Evolutionary conservation across 2,888 invertebrate genomes (phyloP).

Genomic region (Tetrapedia diversipes): DNA sequence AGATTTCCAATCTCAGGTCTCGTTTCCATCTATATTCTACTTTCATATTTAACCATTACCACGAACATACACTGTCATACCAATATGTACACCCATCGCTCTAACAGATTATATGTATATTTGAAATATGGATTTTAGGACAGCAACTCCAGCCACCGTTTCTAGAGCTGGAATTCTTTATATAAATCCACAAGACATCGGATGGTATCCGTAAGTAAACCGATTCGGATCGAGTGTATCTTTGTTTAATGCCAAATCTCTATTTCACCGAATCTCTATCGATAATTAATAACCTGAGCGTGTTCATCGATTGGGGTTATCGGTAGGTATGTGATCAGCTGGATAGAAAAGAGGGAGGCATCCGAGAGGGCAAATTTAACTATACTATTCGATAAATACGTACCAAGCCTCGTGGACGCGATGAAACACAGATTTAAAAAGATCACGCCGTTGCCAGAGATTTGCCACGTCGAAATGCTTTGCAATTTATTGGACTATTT

Average conservation of each 20-base stretch:
- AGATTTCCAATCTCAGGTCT: constrained; percentile 91
- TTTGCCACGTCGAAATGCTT: constrained; percentile 94
- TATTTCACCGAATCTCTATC: too few species aligned
- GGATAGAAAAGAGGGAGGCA: constrained; percentile 91
- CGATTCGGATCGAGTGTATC: too few species aligned
- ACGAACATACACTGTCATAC: too few species aligned
- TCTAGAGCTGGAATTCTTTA: constrained; percentile 97
- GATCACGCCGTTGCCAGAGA: constrained; percentile 95
- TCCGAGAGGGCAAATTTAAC: constrained; percentile 91
- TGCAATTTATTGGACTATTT: constrained; percentile 94
- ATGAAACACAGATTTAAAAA: constrained; percentile 91
- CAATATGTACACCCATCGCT: too few species aligned
- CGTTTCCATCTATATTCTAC: too few species aligned
- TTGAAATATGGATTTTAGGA: constrained; percentile 83
- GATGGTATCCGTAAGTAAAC: constrained; percentile 93
- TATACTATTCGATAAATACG: constrained; percentile 96
- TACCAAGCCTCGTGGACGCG: constrained; percentile 92
- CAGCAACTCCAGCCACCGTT: constrained; percentile 97
- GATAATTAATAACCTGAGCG: too few species aligned
- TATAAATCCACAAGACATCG: constrained; percentile 96
- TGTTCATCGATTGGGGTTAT: too few species aligned
- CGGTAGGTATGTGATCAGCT: constrained; percentile 94
- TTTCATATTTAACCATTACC: too few species aligned
- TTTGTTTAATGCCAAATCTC: too few species aligned
- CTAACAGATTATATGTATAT: too few species aligned